phyloP scores from a whole-genome alignment of 2,888 invertebrate species.

The Ormyrus labotus region DNA sequence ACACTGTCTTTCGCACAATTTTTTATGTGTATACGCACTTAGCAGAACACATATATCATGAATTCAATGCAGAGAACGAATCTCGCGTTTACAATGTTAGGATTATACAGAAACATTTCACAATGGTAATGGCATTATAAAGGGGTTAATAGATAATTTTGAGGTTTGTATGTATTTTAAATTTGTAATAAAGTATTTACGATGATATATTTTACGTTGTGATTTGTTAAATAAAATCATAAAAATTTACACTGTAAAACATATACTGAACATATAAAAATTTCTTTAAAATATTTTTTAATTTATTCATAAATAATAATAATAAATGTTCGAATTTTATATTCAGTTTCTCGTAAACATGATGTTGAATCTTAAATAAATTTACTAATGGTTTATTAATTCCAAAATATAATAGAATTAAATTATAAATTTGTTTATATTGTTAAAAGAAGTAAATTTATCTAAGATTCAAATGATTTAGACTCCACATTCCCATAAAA shows the following conservation, averaged over 20 bases:
- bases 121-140: slow-evolving; percentile 39
- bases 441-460: too few species aligned
- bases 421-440: too few species aligned
- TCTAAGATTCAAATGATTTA: too few species aligned
- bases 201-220: slow-evolving; percentile 20
- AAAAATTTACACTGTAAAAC: not conserved
- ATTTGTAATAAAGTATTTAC: slow-evolving; percentile 43
- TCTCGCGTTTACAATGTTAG: slow-evolving; percentile 17
- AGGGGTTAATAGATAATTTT: not conserved
- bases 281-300: not conserved
- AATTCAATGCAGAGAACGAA: slow-evolving; percentile 19
- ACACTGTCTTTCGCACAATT: slow-evolving; percentile 50
- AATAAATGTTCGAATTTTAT: too few species aligned
- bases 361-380: too few species aligned
- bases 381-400: too few species aligned
- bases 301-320: too few species aligned
- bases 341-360: too few species aligned
- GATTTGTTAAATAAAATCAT: slow-evolving; percentile 4
- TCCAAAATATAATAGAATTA: too few species aligned
- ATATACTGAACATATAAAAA: not conserved
- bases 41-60: slow-evolving; percentile 38
- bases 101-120: slow-evolving; percentile 41
- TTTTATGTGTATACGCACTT: slow-evolving; percentile 46
- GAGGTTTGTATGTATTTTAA: slow-evolving; percentile 21
- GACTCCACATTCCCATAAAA: too few species aligned